Percentiles rank a stretch among this genome's conserved stretches.
Conservation (phyloP, 2,797 vertebrate genomes). For the Echeneis naucrates region DNA sequence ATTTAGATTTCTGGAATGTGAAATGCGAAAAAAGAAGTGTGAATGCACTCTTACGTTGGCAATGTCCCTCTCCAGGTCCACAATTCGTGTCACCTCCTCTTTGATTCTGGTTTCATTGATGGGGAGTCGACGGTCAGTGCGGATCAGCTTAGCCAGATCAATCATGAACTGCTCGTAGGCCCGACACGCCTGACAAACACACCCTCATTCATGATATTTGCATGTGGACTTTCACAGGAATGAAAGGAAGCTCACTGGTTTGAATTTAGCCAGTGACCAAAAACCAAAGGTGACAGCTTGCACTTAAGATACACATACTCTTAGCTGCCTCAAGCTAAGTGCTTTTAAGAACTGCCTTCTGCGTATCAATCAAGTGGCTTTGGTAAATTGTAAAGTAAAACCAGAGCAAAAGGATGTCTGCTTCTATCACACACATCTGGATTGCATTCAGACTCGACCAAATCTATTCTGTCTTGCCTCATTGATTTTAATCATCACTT, state of each 20-base stretch:
- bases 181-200: conserved; percentile 87
- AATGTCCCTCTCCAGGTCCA: conserved; percentile 94
- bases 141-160: conserved; percentile 90
- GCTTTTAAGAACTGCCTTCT: conserved; percentile 29
- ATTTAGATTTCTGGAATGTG: not conserved
- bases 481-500: conserved; percentile 52
- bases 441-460: conserved; percentile 39
- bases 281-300: not conserved
- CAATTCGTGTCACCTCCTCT: conserved; percentile 85
- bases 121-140: conserved; percentile 84
- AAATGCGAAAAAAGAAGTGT: not conserved
- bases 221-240: conserved; percentile 12
- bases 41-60: conserved; percentile 88
- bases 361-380: conserved; percentile 46
- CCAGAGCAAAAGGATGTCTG: conserved; percentile 46
- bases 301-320: not conserved
- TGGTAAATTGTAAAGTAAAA: conserved; percentile 55
- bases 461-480: conserved; percentile 38
- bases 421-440: conserved; percentile 64
- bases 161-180: conserved; percentile 94
- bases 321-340: conserved; percentile 12
- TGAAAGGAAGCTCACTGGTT: conserved; percentile 23
- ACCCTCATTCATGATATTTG: conserved; percentile 19
- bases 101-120: conserved; percentile 81
- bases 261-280: conserved; percentile 27